A percentile compares a stretch with the other conserved stretches of the same genome.
Conservation (phyloP, 2,888 invertebrate species). For the Microplitis deprimator region DNA sequence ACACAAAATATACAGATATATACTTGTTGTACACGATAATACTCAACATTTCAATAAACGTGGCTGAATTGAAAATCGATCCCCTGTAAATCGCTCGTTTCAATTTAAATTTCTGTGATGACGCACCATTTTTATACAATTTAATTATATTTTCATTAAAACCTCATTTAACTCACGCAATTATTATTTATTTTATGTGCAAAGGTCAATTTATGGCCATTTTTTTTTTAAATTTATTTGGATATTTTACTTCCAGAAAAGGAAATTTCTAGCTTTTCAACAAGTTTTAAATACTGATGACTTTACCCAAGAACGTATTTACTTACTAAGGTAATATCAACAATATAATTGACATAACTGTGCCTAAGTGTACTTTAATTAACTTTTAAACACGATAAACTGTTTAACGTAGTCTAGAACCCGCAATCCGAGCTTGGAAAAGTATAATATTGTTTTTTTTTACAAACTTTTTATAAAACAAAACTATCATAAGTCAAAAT, state of each 20-base stretch:
- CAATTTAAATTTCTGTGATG: neutral
- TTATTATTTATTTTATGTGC: too few relatives aligned
- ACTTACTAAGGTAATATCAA: constrained; percentile 11
- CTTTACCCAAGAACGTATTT: constrained; percentile 7
- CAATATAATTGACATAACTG: constrained; percentile 25
- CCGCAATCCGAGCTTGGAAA: neutral
- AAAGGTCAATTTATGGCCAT: too few relatives aligned
- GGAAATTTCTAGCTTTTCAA: too few relatives aligned
- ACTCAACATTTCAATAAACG: neutral
- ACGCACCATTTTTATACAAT: too few relatives aligned
- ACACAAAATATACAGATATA: neutral
- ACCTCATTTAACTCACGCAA: too few relatives aligned
- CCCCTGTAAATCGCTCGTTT: neutral
- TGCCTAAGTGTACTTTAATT: constrained; percentile 28
- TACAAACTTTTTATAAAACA: too few relatives aligned
- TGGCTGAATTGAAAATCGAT: neutral
- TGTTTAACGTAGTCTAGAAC: neutral
- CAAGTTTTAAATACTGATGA: constrained; percentile 18
- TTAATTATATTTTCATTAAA: too few relatives aligned
- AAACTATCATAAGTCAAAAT: too few relatives aligned
- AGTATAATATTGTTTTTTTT: too few relatives aligned
- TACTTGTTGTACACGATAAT: neutral
- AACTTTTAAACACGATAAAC: neutral
- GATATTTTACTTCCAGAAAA: too few relatives aligned
- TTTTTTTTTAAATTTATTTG: too few relatives aligned